A percentile compares a stretch with the other conserved stretches of the same genome.
These are phyloP conservation scores for Pelagia noctiluca DNA, from an alignment of 30 jellyfish, hydroid and myxozoan species.

Conservation along the genomic window DNA sequence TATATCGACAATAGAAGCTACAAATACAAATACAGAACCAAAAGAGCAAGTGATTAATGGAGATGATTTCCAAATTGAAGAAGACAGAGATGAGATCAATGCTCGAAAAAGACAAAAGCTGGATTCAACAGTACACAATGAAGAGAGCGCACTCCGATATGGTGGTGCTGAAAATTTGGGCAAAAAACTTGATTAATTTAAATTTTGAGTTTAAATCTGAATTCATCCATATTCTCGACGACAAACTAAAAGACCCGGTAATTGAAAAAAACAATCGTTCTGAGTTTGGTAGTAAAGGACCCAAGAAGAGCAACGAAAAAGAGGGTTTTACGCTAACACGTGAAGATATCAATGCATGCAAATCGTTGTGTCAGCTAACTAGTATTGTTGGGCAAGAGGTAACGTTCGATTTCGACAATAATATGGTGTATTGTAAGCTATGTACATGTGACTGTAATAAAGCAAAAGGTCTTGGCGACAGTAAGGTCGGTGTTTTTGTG, in stretches of 20 bases:
- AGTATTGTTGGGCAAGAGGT: slow-evolving; percentile 12
- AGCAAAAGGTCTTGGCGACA: slow-evolving; percentile 23
- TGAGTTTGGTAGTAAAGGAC: neutral
- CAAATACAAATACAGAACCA: neutral
- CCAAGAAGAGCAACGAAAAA: neutral
- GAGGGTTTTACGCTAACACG: neutral
- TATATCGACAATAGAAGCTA: neutral
- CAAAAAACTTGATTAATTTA: neutral
- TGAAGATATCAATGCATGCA: neutral
- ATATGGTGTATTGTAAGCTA: slow-evolving; percentile 28
- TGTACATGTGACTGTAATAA: slow-evolving; percentile 11
- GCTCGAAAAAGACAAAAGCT: neutral
- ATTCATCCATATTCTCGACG: no score
- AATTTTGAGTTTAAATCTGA: neutral
- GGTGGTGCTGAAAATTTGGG: neutral
- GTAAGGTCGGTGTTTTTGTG: slow-evolving; percentile 33
- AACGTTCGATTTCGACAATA: slow-evolving; percentile 21
- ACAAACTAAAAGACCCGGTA: no score
- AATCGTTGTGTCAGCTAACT: neutral
- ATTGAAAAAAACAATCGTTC: no score
- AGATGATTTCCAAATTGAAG: no score
- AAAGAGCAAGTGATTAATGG: neutral
- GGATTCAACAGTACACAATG: neutral
- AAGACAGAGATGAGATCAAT: neutral
- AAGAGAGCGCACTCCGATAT: no score